Evolutionary conservation across 2,888 invertebrate species (phyloP).

Genomic region (Cactoblastis cactorum): DNA sequence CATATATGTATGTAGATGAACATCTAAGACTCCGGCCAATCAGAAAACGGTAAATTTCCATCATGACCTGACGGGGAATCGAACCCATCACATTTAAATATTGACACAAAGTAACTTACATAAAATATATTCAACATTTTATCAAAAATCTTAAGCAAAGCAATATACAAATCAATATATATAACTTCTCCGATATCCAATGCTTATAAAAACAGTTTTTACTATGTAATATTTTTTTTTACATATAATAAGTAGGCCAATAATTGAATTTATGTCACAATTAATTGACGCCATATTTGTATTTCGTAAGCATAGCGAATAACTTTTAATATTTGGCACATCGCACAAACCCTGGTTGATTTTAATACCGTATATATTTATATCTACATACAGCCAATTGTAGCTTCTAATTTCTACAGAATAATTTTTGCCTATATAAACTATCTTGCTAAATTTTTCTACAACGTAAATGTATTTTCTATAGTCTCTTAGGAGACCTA

Average conservation of each 20-base stretch:
- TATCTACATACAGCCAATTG: neutral
- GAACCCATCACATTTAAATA: too few relatives aligned
- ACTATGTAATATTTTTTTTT: too few relatives aligned
- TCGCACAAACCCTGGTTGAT: constrained; percentile 5
- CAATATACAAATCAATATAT: neutral
- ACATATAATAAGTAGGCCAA: constrained; percentile 4
- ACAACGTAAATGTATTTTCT: too few relatives aligned
- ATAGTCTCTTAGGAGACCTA: too few relatives aligned
- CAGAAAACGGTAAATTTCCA: too few relatives aligned
- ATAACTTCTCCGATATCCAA: too few relatives aligned
- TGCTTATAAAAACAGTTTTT: too few relatives aligned
- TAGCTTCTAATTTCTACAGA: neutral
- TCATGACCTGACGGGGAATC: too few relatives aligned
- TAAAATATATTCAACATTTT: neutral
- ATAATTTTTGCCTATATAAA: neutral
- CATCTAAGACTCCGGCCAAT: too few relatives aligned
- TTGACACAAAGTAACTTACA: too few relatives aligned
- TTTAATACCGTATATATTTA: neutral
- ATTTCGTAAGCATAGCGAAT: constrained; percentile 1
- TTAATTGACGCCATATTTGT: constrained; percentile 12
- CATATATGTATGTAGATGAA: too few relatives aligned
- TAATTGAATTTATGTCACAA: constrained; percentile 8
- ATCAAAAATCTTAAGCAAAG: neutral
- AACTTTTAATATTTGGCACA: constrained; percentile 8
- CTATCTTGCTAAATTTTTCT: too few relatives aligned